Base-by-base conservation (phyloP, 2,888 invertebrate species). In the Cephonodes hylas region DNA sequence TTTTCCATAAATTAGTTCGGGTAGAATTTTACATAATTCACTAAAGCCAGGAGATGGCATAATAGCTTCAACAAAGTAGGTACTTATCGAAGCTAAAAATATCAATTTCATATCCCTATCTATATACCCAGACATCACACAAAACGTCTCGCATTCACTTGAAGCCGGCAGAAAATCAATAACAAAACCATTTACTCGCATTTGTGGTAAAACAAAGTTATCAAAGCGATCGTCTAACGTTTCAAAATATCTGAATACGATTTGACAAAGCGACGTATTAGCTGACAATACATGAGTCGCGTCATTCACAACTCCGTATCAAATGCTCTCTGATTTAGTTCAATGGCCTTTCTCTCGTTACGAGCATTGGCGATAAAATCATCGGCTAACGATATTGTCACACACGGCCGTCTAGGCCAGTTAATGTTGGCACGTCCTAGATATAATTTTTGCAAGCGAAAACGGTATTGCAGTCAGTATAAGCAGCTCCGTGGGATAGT, bases 291-390 rank as follows among this genome's bases (percentile, higher is more conserved):
- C 31, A 31, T 31, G 31, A 27, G 27, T 53, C 53, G 18, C 31
- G 4, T 53, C 53, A 31, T 53, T 53, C 27, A 4, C 18, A 53
- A 53, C 27, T 31, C 53, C 53, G 27, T 53, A 53, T 53, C 53
- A 53, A 53, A 53, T 31, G 53, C 53, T 53, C 53, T 53, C 53
- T 53, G 53, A 53, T 53, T 53, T 53, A 31, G 53, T 53, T 53
- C 31, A 53, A 53, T 53, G 53, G 53, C 27, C 53, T 53, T 27
- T 53, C 31, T 31, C 27, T 25, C 27, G 53, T 53, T 31, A 53
- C 53, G 53, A 53, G 53, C 10, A 53, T 31, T 31, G 18, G 13
- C 53, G 31, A 53, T 53, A 53, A 53, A 53, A 53, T 53, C 53
- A 31, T 20, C 18, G 18, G 27, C 53, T 53, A 53, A 31, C 31